Evolutionary conservation across 2,113 vertebrate genomes (phyloP).

Genomic region (Gnathonemus longibarbis): DNA sequence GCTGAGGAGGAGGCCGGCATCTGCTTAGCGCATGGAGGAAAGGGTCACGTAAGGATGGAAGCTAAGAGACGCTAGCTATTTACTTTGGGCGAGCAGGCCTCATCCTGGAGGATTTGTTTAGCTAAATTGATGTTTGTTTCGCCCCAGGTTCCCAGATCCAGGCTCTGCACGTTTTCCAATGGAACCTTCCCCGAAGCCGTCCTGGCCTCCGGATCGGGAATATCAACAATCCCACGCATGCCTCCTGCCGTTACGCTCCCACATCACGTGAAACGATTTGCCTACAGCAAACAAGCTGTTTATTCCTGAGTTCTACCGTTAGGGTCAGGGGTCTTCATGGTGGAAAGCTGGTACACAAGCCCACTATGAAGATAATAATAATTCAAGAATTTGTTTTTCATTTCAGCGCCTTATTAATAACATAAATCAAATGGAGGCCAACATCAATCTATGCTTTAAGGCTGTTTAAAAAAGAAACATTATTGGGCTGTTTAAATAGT

Average conservation of each 20-base stretch:
- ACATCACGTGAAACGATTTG: background rate
- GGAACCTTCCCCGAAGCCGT: background rate
- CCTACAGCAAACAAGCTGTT: background rate
- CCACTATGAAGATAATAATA: background rate
- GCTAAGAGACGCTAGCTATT: background rate
- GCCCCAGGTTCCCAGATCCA: background rate
- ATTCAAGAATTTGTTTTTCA: background rate
- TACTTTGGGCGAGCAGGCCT: background rate
- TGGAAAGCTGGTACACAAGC: background rate
- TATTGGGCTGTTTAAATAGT: background rate
- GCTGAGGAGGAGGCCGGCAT: background rate
- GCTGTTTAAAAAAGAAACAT: background rate
- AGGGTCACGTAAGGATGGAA: background rate
- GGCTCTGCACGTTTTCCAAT: background rate
- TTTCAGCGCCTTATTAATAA: conserved; percentile 20
- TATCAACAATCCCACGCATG: conserved; percentile 13
- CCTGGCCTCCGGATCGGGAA: background rate
- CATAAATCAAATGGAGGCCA: conserved; percentile 10
- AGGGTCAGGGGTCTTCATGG: background rate
- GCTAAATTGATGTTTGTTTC: conserved; percentile 20
- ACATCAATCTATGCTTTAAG: conserved; percentile 6
- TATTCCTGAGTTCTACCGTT: background rate
- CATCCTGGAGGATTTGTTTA: background rate
- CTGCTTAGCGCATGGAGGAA: background rate
- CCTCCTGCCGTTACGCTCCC: conserved; percentile 4